Percentiles rank a stretch among this genome's conserved stretches.
These are phyloP conservation scores for Enteromius radiatus DNA, from an alignment of 2,797 vertebrate genomes.

Conservation along the genomic window DNA sequence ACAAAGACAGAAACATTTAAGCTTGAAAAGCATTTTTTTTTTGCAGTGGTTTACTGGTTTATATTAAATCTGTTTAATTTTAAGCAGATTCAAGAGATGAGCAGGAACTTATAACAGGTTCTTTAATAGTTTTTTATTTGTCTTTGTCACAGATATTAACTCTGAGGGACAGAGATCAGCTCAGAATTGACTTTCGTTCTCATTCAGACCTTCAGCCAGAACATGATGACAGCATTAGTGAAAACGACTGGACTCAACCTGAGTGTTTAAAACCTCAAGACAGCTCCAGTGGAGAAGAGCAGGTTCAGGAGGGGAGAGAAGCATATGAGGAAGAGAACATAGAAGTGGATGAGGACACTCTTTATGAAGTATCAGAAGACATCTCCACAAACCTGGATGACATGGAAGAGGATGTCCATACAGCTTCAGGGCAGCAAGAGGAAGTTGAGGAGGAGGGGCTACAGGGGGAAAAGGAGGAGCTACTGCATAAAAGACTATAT, in stretches of 20 bases:
- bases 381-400: constrained; percentile 26
- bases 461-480: not conserved
- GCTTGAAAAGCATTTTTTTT: too few relatives aligned
- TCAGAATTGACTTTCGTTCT: not conserved
- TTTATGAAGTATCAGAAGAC: constrained; percentile 35
- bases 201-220: constrained; percentile 20
- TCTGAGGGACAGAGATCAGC: constrained; percentile 16
- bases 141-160: constrained; percentile 38
- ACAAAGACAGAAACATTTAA: too few relatives aligned
- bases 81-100: not conserved
- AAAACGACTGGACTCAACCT: constrained; percentile 13
- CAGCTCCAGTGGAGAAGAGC: constrained; percentile 21
- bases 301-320: not conserved
- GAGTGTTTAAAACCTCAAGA: not conserved
- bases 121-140: not conserved
- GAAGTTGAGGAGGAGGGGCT: not conserved
- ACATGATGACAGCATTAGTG: constrained; percentile 8
- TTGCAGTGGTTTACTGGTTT: not conserved
- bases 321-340: not conserved
- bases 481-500: not conserved
- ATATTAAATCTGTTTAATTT: not conserved
- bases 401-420: constrained; percentile 5
- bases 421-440: not conserved
- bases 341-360: not conserved
- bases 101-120: not conserved